Conservation (phyloP, 2,797 vertebrate species). For the Bovichtus diacanthus region DNA sequence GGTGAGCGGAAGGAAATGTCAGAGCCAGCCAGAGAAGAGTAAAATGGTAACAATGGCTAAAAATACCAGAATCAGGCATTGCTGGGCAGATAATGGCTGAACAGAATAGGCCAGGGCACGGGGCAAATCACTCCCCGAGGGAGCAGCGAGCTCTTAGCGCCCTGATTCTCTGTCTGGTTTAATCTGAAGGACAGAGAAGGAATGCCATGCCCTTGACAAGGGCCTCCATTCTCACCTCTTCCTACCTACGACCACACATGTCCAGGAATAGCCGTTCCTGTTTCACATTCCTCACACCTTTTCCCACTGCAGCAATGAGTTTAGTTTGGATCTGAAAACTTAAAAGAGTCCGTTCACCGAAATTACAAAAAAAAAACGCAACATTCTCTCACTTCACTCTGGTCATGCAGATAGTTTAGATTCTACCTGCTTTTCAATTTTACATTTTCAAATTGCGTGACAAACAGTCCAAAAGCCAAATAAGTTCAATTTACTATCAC, state of each 20-base stretch:
- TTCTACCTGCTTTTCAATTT: background rate
- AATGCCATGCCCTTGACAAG: constrained; percentile 44
- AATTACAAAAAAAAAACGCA: background rate
- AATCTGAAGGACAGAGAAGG: constrained; percentile 26
- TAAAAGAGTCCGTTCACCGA: background rate
- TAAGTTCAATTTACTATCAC: too few relatives aligned
- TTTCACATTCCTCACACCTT: constrained; percentile 33
- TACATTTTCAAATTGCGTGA: too few relatives aligned
- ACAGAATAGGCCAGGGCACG: constrained; percentile 43
- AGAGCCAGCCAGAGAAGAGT: constrained; percentile 55
- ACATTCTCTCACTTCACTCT: background rate
- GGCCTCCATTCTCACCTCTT: constrained; percentile 35
- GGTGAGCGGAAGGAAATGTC: constrained; percentile 70
- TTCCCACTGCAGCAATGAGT: constrained; percentile 16
- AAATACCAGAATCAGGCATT: constrained; percentile 69
- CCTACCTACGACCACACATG: constrained; percentile 22
- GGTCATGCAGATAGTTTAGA: background rate
- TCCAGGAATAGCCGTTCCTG: constrained; percentile 40
- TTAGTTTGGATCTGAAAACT: background rate
- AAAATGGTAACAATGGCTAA: constrained; percentile 74
- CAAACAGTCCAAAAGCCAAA: too few relatives aligned
- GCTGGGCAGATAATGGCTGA: constrained; percentile 52
- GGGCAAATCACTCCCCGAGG: constrained; percentile 45
- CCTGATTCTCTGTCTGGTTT: constrained; percentile 31
- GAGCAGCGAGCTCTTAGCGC: constrained; percentile 25